These are phyloP conservation scores for Pseudolycoriella hygida DNA, from an alignment of 2,888 invertebrate genomes.

Conservation along the genomic window DNA sequence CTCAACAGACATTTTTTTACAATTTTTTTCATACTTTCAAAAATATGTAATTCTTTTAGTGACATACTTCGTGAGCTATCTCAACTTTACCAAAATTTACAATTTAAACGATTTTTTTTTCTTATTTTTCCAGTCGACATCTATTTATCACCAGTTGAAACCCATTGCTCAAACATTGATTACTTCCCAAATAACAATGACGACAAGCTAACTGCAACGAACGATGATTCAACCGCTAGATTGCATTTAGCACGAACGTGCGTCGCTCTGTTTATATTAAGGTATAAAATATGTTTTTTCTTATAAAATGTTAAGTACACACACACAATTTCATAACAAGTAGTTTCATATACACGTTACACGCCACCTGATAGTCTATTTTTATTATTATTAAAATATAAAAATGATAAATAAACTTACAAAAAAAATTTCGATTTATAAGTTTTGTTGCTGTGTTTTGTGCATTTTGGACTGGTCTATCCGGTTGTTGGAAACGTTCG, in stretches of 20 bases:
- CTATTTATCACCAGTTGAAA: constrained; percentile 82
- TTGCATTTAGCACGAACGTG: constrained; percentile 77
- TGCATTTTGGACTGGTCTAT: constrained; percentile 89
- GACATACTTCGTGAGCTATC: no score
- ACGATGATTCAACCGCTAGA: constrained; percentile 64
- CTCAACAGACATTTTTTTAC: no score
- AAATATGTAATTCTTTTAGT: no score
- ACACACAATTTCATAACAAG: background rate
- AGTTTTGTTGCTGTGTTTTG: constrained; percentile 82
- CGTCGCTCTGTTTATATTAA: constrained; percentile 79
- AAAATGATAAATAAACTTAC: background rate
- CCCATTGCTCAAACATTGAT: constrained; percentile 86
- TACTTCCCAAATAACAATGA: constrained; percentile 51
- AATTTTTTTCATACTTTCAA: no score
- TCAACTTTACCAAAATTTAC: background rate
- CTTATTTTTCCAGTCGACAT: constrained; percentile 46
- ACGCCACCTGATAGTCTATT: background rate
- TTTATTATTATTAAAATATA: background rate
- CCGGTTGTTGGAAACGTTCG: constrained; percentile 92
- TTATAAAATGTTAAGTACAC: background rate
- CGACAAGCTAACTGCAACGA: constrained; percentile 19
- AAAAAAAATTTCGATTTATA: background rate
- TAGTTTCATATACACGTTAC: no score
- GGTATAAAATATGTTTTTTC: constrained; percentile 14
- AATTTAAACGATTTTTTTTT: background rate